A percentile compares a stretch with the other conserved stretches of the same genome.
These are phyloP conservation scores for Panzeria rudis DNA, from an alignment of 2,888 invertebrate species.

Conservation along the genomic window DNA sequence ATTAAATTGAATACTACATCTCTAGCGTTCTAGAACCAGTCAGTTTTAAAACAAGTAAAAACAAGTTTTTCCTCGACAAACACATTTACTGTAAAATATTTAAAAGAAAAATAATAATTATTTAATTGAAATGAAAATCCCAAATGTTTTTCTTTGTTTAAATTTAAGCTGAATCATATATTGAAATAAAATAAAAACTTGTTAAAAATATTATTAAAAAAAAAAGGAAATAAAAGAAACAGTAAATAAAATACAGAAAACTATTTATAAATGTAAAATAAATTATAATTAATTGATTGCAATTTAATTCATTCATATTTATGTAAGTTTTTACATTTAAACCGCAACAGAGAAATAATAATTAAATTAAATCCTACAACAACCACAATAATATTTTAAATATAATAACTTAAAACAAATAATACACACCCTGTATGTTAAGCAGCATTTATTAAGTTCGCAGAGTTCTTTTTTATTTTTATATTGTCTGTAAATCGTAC, in stretches of 20 bases:
- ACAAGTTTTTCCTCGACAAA: background rate
- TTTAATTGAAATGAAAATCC: constrained; percentile 22
- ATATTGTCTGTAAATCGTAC: constrained; percentile 39
- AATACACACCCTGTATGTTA: constrained; percentile 49
- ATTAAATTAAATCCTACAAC: constrained; percentile 19
- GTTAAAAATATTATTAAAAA: constrained; percentile 47
- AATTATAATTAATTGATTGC: constrained; percentile 51
- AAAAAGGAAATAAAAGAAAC: constrained; percentile 11
- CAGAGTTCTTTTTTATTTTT: constrained; percentile 53
- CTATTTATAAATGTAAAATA: constrained; percentile 39
- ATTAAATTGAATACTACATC: background rate
- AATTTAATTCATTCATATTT: constrained; percentile 64
- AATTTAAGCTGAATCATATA: constrained; percentile 44
- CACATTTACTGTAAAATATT: constrained; percentile 61
- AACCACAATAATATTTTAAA: constrained; percentile 23
- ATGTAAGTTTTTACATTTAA: constrained; percentile 59
- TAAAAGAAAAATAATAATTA: constrained; percentile 37
- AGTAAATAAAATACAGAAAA: background rate
- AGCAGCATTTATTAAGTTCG: constrained; percentile 61
- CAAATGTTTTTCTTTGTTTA: constrained; percentile 55
- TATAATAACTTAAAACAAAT: background rate
- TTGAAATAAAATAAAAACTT: constrained; percentile 42
- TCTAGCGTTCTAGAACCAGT: background rate
- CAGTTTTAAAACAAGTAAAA: background rate
- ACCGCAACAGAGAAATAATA: constrained; percentile 19